Conservation (phyloP, 2,888 invertebrate species). For the Microdon myrmicae region DNA sequence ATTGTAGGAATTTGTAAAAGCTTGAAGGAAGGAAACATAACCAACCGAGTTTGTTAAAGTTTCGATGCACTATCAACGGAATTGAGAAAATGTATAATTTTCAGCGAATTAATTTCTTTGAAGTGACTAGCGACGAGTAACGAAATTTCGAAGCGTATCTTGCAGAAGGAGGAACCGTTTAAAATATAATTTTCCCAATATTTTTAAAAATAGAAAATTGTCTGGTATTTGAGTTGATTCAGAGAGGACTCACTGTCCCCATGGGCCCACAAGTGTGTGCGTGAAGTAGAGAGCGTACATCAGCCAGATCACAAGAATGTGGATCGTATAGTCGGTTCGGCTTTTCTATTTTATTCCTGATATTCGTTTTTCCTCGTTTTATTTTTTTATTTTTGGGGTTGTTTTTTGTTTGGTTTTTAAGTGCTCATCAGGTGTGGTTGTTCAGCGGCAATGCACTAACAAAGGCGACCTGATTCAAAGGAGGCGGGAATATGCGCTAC, state of each 20-base stretch:
- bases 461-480: too few relatives aligned
- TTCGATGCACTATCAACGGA: too few relatives aligned
- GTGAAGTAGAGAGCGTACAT: constrained; percentile 21
- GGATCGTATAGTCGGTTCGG: constrained; percentile 20
- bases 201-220: constrained; percentile 46
- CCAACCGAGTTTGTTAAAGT: too few relatives aligned
- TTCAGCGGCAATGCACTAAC: too few relatives aligned
- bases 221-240: constrained; percentile 35
- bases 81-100: constrained; percentile 11
- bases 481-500: too few relatives aligned
- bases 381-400: neutral
- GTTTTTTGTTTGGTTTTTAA: neutral
- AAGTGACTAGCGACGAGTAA: constrained; percentile 30
- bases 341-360: too few relatives aligned
- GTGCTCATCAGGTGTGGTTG: too few relatives aligned
- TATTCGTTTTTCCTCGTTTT: too few relatives aligned
- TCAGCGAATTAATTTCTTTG: constrained; percentile 14
- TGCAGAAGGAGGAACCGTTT: constrained; percentile 37
- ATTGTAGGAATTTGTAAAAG: too few relatives aligned
- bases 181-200: constrained; percentile 38
- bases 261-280: constrained; percentile 15
- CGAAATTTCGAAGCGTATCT: constrained; percentile 33
- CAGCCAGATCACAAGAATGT: constrained; percentile 14
- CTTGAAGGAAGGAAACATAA: too few relatives aligned
- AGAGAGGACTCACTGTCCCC: constrained; percentile 11